Base-by-base conservation (phyloP, 2,113 vertebrate species). In the Oxyruncus cristatus region DNA sequence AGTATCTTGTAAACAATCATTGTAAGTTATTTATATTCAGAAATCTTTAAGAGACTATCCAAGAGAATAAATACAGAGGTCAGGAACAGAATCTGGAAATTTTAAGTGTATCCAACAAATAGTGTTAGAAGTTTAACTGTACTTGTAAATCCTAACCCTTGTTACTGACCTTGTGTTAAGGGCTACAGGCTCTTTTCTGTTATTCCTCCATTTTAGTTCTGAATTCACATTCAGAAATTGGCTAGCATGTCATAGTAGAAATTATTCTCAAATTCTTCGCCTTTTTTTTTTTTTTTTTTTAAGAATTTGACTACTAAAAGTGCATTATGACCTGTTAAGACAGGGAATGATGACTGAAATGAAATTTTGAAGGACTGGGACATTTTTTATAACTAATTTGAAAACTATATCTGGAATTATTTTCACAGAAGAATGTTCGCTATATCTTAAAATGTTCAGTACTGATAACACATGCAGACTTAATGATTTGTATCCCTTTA, bases 401-500 rank as follows among this genome's bases (percentile, higher is more conserved):
- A 44, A 94, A 75, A 59, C 59, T 42, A 37, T 44, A 75, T 77
- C 53, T 76, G 39, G 37, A 86, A 80, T 76, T 86, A 85, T 85
- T 96, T 97, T 94, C 66, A 89, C 33, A 81, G 44, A 58, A 76
- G 27, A 52, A 75, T 49, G 3, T 46, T 87, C 9, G 22, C 26
- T 78, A 4, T 79, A 67, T 32, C 67, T 95, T 96, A 83, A 85
- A 97, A 87, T 79, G 74, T 71, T 90, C 52, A 68, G 27, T 93
- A 55, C 58, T 93, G 79, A 86, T 96, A 91, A 67, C 83, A 53
- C 12, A 85, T 42, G 33, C 44, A 96, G 52, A 73, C 12, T 6
- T 75, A 79, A 81, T 24, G 37, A 87, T 89, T 95, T 94, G 86
- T 95, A 90, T 72, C 33, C 23, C 15, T 93, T 93, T 93, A 93